Conservation (phyloP, 2,797 vertebrate species). For the Enteromius treurensis region DNA sequence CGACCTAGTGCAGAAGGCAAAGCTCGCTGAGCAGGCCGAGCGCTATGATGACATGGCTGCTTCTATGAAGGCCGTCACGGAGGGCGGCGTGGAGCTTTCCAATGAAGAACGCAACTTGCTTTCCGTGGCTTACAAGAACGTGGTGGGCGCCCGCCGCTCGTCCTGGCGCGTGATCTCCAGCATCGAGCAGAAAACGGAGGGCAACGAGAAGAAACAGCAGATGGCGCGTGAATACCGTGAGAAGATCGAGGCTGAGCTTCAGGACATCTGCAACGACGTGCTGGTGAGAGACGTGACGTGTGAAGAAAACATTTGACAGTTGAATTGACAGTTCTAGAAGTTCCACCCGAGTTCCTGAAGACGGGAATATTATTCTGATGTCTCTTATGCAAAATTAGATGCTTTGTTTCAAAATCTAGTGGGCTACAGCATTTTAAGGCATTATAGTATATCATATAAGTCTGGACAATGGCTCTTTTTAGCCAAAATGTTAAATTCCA, state of each 20-base stretch:
- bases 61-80: constrained; percentile 89
- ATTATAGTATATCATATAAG: background rate
- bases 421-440: background rate
- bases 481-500: background rate
- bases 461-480: background rate
- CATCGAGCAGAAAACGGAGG: constrained; percentile 97
- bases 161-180: constrained; percentile 99
- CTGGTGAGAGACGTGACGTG: constrained; percentile 80
- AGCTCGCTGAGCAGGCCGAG: constrained; percentile 89
- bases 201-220: constrained; percentile 96
- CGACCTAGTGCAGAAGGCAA: constrained; percentile 93
- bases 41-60: constrained; percentile 91
- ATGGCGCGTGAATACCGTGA: constrained; percentile 94
- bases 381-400: background rate
- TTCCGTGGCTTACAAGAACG: constrained; percentile 91
- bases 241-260: constrained; percentile 94
- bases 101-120: constrained; percentile 90
- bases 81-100: constrained; percentile 86
- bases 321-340: background rate
- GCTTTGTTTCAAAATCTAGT: too few relatives aligned
- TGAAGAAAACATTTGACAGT: background rate
- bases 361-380: background rate
- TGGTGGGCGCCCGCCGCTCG: constrained; percentile 95
- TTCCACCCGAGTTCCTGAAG: background rate
- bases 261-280: constrained; percentile 97